Evolutionary conservation across 2,113 vertebrate genomes (phyloP).

Genomic region (Camelus bactrianus): DNA sequence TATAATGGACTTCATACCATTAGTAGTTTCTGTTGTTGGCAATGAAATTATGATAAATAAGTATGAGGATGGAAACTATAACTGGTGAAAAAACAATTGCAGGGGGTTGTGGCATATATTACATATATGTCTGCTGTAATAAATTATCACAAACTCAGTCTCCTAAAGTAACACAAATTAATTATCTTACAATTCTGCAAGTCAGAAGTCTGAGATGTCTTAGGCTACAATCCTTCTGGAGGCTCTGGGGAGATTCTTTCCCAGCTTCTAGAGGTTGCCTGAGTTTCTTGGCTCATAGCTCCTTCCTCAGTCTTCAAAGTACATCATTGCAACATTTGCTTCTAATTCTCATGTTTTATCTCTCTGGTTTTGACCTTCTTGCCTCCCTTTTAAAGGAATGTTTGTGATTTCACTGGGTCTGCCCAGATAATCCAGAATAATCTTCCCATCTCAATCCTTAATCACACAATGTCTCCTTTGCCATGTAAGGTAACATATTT

Average conservation of each 20-base stretch:
- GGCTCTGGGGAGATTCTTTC: neutral
- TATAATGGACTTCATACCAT: neutral
- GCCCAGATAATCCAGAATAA: neutral
- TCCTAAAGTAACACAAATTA: neutral
- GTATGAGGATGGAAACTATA: neutral
- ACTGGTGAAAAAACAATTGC: neutral
- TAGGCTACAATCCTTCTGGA: neutral
- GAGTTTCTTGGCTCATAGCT: neutral
- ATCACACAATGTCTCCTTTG: slow-evolving; percentile 19
- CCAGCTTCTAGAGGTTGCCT: neutral
- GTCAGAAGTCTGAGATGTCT: neutral
- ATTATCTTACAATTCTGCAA: neutral
- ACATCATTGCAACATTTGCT: neutral
- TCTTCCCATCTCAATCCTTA: neutral
- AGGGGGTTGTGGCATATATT: neutral
- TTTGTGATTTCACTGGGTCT: neutral
- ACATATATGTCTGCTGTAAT: neutral
- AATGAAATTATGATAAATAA: slow-evolving; percentile 20
- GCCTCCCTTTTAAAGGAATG: neutral
- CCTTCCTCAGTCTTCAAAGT: neutral
- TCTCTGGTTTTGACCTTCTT: neutral
- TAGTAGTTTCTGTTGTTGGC: neutral
- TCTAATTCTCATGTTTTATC: neutral
- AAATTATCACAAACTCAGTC: neutral
- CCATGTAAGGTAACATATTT: neutral